These are phyloP conservation scores for Ophioninae sp. DNA, from an alignment of 2,888 invertebrate species.

Conservation along the genomic window DNA sequence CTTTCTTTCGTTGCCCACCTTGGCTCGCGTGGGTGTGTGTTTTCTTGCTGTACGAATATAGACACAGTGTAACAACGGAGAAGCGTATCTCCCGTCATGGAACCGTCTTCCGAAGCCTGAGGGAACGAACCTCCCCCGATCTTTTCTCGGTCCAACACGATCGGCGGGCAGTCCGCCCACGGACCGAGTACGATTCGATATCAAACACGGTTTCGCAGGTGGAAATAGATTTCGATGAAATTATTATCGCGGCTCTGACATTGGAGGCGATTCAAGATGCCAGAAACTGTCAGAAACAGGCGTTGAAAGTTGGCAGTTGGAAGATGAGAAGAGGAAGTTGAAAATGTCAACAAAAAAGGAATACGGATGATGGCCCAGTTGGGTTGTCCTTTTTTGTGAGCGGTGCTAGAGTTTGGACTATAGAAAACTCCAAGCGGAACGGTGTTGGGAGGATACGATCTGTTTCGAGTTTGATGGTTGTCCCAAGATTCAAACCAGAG, in stretches of 20 bases:
- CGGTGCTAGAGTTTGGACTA: constrained; percentile 23
- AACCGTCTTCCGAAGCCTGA: constrained; percentile 51
- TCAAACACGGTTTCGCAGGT: constrained; percentile 46
- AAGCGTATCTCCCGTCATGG: constrained; percentile 60
- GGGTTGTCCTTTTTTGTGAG: constrained; percentile 47
- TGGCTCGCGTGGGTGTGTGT: constrained; percentile 76
- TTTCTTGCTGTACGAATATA: constrained; percentile 55
- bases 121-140: constrained; percentile 54
- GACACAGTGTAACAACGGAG: constrained; percentile 24
- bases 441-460: constrained; percentile 49
- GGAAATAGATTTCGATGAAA: constrained; percentile 51
- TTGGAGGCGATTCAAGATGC: constrained; percentile 6
- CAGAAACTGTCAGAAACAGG: constrained; percentile 13
- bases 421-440: constrained; percentile 48
- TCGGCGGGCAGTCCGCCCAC: constrained; percentile 32
- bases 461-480: constrained; percentile 66
- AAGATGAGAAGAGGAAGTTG: constrained; percentile 43
- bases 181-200: constrained; percentile 37
- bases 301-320: constrained; percentile 15
- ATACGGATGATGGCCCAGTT: constrained; percentile 26
- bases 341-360: constrained; percentile 48
- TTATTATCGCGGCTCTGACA: constrained; percentile 21
- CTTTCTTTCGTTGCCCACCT: constrained; percentile 64
- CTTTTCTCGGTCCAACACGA: constrained; percentile 23
- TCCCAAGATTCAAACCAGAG: constrained; percentile 69